Base-by-base conservation (phyloP, 2,113 vertebrate genomes). In the Pachypanchax playfairii region DNA sequence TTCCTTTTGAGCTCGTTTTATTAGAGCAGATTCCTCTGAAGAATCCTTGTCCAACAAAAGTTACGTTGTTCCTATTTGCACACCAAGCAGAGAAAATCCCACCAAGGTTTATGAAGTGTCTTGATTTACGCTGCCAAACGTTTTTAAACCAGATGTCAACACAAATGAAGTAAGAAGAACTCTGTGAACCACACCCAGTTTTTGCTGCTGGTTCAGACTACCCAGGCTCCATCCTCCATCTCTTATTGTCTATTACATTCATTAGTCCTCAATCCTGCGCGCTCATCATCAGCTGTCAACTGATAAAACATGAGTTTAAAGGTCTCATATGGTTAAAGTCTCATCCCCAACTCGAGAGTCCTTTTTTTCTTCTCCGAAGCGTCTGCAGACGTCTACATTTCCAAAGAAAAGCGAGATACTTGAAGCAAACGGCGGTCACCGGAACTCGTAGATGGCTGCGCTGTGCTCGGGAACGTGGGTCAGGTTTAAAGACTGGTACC, bases 401-500 rank as follows among this genome's bases (percentile, higher is more conserved):
- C 54, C 65, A 31, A 56, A 21, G 59, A 29, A n/a, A 63, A 73
- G 59, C 29, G 70, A 77, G 63, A 77, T 74, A 80, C 64, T 53
- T 49, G 24, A 55, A 35, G 70, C 64, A 9, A 42, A 53, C 80
- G 51, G 29, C 66, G 76, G 95, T 98, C 97, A 99, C 94, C 97
- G 97, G 87, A 99, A 99, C 80, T 98, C 97, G 4, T 99, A 99
- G 91, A 99, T 98, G 82, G 96, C 95, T 14, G 94, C 95, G 0
- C 97, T 99, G 95, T 96, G 95, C 91, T 99, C 96, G 0, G 95
- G 95, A 80, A 99, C 97, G 0, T 99, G 97, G 47, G 95, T 98
- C 74, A 99, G 93, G 81, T 97, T 99, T 87, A 99, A 79, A n/a
- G 97, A 99, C 91, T 99, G 97, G 90, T 98, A 99, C 97, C 97